Evolutionary conservation across 2,797 vertebrate species (phyloP).

Genomic region (Chelon auratus): DNA sequence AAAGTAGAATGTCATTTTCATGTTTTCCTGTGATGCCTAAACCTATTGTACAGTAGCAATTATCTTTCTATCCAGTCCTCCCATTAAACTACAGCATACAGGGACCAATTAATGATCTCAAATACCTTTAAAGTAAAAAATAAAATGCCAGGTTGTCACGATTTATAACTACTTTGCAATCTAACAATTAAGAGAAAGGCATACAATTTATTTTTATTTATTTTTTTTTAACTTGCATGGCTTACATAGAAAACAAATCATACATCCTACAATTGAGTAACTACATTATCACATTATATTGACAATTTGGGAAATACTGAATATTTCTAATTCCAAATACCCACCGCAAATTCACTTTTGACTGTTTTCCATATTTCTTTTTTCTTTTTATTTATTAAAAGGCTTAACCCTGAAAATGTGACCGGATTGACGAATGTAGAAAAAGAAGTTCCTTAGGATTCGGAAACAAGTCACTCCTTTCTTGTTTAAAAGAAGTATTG

Average conservation of each 20-base stretch:
- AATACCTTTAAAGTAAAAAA: not conserved
- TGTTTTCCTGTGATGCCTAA: slow-evolving; percentile 36
- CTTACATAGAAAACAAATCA: slow-evolving; percentile 31
- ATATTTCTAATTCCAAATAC: too few species aligned
- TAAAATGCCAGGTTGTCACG: too few species aligned
- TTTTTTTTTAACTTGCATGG: slow-evolving; percentile 44
- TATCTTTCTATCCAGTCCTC: not conserved
- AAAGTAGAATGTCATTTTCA: slow-evolving; percentile 31
- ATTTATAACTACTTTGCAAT: not conserved
- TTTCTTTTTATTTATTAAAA: not conserved
- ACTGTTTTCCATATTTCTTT: not conserved
- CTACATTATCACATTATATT: not conserved
- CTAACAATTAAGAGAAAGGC: not conserved
- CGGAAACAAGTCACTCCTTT: not conserved
- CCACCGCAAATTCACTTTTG: too few species aligned
- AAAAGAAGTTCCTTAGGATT: not conserved
- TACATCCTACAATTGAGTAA: not conserved
- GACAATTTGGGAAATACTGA: too few species aligned
- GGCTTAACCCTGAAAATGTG: slow-evolving; percentile 22
- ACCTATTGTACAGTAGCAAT: slow-evolving; percentile 39
- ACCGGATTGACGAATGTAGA: slow-evolving; percentile 15
- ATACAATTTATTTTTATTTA: not conserved
- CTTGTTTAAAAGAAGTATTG: slow-evolving; percentile 70
- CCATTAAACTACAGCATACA: slow-evolving; percentile 11
- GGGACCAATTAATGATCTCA: too few species aligned